These are phyloP conservation scores for Nasua narica DNA, from an alignment of 2,797 vertebrate genomes.

Conservation along the genomic window DNA sequence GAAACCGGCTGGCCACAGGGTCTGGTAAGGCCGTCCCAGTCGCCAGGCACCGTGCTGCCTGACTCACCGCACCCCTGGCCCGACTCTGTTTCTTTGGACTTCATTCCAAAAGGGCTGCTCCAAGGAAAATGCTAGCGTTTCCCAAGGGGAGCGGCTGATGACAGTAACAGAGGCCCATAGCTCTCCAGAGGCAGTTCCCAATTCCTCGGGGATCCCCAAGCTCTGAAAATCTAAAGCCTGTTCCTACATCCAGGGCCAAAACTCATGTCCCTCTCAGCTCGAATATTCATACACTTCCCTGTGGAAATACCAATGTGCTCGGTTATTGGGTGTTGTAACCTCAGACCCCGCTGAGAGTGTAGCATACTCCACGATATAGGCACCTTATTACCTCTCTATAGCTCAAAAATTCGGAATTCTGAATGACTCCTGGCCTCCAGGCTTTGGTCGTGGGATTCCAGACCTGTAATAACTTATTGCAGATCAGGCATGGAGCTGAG, in stretches of 20 bases:
- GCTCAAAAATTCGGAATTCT: background rate
- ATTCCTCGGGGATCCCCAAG: background rate
- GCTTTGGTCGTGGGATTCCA: background rate
- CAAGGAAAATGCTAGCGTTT: background rate
- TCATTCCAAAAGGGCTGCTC: background rate
- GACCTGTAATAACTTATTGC: background rate
- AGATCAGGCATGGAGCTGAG: background rate
- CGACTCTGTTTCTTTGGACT: background rate
- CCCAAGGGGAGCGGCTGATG: background rate
- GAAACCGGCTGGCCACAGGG: background rate
- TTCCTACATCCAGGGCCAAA: background rate
- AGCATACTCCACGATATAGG: background rate
- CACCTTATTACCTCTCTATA: background rate
- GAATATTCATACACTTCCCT: too few relatives aligned
- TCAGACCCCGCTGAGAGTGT: background rate
- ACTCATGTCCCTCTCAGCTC: background rate
- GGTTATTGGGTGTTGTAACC: background rate
- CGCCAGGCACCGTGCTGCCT: background rate
- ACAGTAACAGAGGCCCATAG: background rate
- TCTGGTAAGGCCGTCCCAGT: background rate
- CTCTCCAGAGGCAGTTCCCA: background rate
- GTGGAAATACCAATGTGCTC: background rate
- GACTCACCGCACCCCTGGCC: background rate
- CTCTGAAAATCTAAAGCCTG: background rate
- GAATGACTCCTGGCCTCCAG: background rate